Evolutionary conservation across 2,113 vertebrate genomes (phyloP).

Genomic region (Xenopus borealis): DNA sequence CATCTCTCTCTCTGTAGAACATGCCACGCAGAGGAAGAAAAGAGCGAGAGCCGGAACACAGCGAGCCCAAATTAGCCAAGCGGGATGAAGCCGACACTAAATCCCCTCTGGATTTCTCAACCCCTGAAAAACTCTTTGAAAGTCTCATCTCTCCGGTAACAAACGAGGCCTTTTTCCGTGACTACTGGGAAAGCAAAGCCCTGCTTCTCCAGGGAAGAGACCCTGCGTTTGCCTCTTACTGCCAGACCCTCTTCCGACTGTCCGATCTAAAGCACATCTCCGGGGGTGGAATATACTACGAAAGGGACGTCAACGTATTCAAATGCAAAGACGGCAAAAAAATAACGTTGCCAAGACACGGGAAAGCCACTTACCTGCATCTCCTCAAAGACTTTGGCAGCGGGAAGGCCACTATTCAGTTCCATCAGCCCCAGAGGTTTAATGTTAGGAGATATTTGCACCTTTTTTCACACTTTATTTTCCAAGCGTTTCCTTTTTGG

Average conservation of each 20-base stretch:
- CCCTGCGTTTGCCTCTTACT: slow-evolving; percentile 61
- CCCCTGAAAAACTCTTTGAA: slow-evolving; percentile 70
- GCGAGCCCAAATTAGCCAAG: slow-evolving; percentile 48
- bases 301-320: slow-evolving; percentile 77
- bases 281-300: slow-evolving; percentile 65
- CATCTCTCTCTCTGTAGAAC: slow-evolving; percentile 38
- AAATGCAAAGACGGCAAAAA: slow-evolving; percentile 77
- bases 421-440: slow-evolving; percentile 92
- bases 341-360: slow-evolving; percentile 76
- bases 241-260: slow-evolving; percentile 77
- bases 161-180: slow-evolving; percentile 73
- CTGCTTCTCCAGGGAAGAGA: slow-evolving; percentile 75
- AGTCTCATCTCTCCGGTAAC: slow-evolving; percentile 80
- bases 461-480: no score
- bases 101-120: slow-evolving; percentile 62
- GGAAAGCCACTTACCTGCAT: slow-evolving; percentile 68
- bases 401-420: slow-evolving; percentile 84
- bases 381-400: slow-evolving; percentile 77
- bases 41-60: slow-evolving; percentile 40
- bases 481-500: no score
- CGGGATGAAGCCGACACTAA: slow-evolving; percentile 27
- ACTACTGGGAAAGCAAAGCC: slow-evolving; percentile 87
- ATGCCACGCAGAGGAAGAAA: slow-evolving; percentile 74
- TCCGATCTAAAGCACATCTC: slow-evolving; percentile 72
- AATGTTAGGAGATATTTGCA: slow-evolving; percentile 67